Evolutionary conservation across 2,113 vertebrate species (phyloP), one percentile per base, ranked within the genome.

Genomic region (Corythaixoides concolor): DNA sequence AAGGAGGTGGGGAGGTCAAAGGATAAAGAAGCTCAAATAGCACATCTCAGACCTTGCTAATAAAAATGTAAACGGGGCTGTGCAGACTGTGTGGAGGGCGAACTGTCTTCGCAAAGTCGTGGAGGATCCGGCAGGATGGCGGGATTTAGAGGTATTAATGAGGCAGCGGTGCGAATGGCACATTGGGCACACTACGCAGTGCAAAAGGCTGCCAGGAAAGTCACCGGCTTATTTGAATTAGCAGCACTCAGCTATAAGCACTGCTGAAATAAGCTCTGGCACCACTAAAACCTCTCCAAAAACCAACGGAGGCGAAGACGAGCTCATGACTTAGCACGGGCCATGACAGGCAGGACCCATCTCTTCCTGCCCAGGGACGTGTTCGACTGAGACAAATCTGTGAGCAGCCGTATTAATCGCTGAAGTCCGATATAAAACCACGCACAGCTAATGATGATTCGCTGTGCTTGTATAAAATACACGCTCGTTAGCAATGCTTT

Each of bases 181-280:
- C 3, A 0, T 2, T 60, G 82, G 45, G 63, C 11, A 4, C 26
- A 4, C 43, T 28, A 9, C 1, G 5, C 2, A 30, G 24, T 19
- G 33, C 32, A 55, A 72, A 72, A 84, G 63, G 59, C 72, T 89
- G 43, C n/a, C 81, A 73, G 62, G 18, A 76, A 89, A 73, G 72
- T 21, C 77, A 47, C 49, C 45, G 53, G 49, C 6, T 59, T 32
- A 6, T 56, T 37, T 64, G 53, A 79, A 41, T 53, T 23, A 79
- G 77, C 70, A 86, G 77, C 76, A 89, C 18, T 24, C 62, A 68
- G 67, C 27, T 55, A 9, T 39, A 80, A 60, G 60, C 45, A 47
- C 50, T 82, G 75, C n/a, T 3, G 2, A 39, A 87, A 76, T 12
- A 72, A 39, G 33, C n/a, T 78, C 56, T 18, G 85, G 58, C 16